phyloP scores from a whole-genome alignment of 2,888 invertebrate genomes.

The Stenodera caucasica region DNA sequence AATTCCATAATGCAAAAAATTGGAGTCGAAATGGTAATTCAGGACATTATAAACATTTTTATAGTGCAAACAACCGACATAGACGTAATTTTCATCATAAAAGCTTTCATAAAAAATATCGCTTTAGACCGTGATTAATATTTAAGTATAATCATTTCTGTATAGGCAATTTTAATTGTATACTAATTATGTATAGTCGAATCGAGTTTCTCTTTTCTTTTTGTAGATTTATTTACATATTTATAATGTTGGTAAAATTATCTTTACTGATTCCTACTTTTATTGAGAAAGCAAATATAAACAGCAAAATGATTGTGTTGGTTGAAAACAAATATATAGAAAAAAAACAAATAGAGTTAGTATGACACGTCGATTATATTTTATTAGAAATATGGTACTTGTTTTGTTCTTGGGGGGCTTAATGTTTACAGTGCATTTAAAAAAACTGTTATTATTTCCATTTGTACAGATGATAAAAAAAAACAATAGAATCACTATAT shows the following conservation, averaged over 20 bases:
- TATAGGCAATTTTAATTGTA: conserved; percentile 18
- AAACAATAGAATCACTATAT: not conserved
- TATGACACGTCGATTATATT: conserved; percentile 11
- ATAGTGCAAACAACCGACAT: conserved; percentile 45
- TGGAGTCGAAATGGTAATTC: conserved; percentile 50
- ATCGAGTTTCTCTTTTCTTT: conserved; percentile 20
- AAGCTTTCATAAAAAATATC: conserved; percentile 50
- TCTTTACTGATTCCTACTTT: conserved; percentile 18
- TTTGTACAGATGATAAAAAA: conserved; percentile 13
- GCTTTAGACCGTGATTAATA: conserved; percentile 50
- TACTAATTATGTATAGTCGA: conserved; percentile 23
- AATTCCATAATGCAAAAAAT: conserved; percentile 57
- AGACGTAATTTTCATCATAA: conserved; percentile 51
- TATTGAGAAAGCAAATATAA: conserved; percentile 9
- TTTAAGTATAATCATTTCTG: conserved; percentile 27
- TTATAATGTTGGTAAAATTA: conserved; percentile 16
- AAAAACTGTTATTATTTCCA: conserved; percentile 23
- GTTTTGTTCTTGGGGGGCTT: conserved; percentile 31
- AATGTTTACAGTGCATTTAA: conserved; percentile 37
- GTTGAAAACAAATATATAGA: conserved; percentile 4
- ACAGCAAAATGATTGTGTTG: not conserved
- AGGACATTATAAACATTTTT: conserved; percentile 46
- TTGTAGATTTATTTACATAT: conserved; percentile 23
- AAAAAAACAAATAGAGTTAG: conserved; percentile 17
- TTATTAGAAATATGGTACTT: conserved; percentile 26